Conservation (phyloP, 2,113 vertebrate species). For the Ranitomeya imitator region DNA sequence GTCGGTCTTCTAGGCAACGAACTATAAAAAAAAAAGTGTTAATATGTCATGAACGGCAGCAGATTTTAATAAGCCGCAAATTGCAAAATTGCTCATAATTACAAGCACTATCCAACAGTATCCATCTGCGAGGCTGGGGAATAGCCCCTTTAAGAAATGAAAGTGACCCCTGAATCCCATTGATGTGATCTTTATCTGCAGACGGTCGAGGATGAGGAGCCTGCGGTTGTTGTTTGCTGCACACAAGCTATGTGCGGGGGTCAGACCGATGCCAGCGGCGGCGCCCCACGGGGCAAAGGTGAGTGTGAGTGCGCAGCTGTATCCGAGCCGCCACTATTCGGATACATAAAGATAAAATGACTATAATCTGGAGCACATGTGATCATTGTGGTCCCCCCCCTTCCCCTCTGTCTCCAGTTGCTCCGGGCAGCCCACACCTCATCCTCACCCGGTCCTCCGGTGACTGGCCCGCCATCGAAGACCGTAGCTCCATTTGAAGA, state of each 20-base stretch:
- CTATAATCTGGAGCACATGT: background rate
- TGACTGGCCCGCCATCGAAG: background rate
- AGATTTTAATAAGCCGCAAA: no score
- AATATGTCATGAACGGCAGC: no score
- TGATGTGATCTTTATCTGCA: no score
- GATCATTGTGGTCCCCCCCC: background rate
- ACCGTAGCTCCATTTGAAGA: slow-evolving; percentile 66
- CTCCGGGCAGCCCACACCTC: slow-evolving; percentile 18
- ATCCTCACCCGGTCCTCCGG: background rate
- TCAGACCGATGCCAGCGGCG: accelerated
- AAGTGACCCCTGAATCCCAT: no score
- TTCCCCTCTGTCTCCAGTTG: background rate
- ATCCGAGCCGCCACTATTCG: background rate
- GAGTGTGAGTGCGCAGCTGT: slow-evolving; percentile 34
- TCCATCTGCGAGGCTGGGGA: no score
- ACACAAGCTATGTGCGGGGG: slow-evolving; percentile 50
- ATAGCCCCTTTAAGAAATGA: no score
- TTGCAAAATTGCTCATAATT: no score
- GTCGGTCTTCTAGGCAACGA: no score
- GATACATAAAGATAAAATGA: background rate
- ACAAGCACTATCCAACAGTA: no score
- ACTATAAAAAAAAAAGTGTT: no score
- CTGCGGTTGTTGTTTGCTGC: slow-evolving; percentile 51
- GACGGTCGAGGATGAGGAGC: slow-evolving; percentile 60
- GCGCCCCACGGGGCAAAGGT: background rate